A percentile compares a stretch with the other conserved stretches of the same genome.
Evolutionary conservation across 1,140 invertebrate species (phyloP).

Genomic region (Chlorops oryzae): DNA sequence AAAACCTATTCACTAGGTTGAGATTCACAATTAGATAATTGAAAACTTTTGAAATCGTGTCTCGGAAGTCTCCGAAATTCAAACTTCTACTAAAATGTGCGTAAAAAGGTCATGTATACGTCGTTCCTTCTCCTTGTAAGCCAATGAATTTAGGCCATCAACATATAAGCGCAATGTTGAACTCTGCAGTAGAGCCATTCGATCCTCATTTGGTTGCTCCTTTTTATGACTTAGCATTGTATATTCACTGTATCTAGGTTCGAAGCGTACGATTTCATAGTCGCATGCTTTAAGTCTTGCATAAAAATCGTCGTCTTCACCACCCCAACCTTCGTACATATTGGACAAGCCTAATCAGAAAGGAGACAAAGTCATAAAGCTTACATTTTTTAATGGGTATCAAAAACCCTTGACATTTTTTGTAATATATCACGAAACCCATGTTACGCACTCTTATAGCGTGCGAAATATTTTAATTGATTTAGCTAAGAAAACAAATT

Average conservation of each 20-base stretch:
- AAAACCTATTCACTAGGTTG: too few relatives aligned
- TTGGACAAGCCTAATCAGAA: too few relatives aligned
- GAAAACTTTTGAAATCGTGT: too few relatives aligned
- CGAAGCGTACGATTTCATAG: conserved; percentile 62
- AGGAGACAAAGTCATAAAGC: too few relatives aligned
- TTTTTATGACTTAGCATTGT: conserved; percentile 70
- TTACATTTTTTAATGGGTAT: too few relatives aligned
- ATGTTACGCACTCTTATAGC: too few relatives aligned
- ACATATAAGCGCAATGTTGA: conserved; percentile 53
- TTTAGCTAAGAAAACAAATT: too few relatives aligned
- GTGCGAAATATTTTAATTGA: too few relatives aligned
- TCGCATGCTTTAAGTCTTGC: conserved; percentile 52
- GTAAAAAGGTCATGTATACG: conserved; percentile 55
- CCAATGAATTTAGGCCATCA: conserved; percentile 67
- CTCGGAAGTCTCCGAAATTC: too few relatives aligned
- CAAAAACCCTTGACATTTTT: too few relatives aligned
- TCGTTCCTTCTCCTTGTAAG: conserved; percentile 56
- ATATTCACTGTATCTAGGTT: conserved; percentile 65
- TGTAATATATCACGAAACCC: too few relatives aligned
- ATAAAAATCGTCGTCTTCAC: conserved; percentile 88
- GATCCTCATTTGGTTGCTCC: conserved; percentile 46
- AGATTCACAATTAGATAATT: too few relatives aligned
- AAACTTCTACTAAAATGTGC: conserved; percentile 55
- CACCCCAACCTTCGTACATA: conserved; percentile 80
- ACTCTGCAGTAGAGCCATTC: conserved; percentile 27